A percentile compares a stretch with the other conserved stretches of the same genome.
phyloP scores from a whole-genome alignment of 1,140 invertebrate species.

The Drosophila neocordata region DNA sequence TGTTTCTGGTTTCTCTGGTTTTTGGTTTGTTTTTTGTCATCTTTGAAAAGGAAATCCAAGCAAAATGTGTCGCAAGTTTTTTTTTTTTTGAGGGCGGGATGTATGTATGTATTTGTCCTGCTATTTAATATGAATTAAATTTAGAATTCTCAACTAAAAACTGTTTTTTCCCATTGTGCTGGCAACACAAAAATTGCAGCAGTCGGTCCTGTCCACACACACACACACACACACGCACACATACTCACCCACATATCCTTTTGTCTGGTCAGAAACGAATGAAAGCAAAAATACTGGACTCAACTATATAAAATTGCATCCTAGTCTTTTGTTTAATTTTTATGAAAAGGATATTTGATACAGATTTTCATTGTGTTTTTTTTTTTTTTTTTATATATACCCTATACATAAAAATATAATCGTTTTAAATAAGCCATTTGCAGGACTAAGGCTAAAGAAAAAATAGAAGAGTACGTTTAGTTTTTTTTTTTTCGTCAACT shows the following conservation, averaged over 20 bases:
- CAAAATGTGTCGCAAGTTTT: background rate
- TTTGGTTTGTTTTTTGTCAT: background rate
- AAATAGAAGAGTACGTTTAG: too few species aligned
- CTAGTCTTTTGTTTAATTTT: slow-evolving; percentile 30
- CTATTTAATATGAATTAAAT: slow-evolving; percentile 76
- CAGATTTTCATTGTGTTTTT: slow-evolving; percentile 16
- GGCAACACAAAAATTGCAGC: slow-evolving; percentile 19
- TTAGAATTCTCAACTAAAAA: slow-evolving; percentile 59
- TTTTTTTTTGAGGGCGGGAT: background rate
- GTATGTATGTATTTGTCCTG: slow-evolving; percentile 52
- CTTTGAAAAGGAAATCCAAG: background rate
- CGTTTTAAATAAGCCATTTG: background rate
- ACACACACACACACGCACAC: background rate
- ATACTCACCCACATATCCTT: background rate
- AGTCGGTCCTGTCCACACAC: slow-evolving; percentile 14
- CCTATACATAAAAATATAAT: background rate
- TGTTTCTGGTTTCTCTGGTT: background rate
- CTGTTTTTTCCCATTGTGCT: slow-evolving; percentile 35
- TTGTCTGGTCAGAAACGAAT: slow-evolving; percentile 23
- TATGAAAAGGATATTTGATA: slow-evolving; percentile 10
- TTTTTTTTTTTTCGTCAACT: too few species aligned
- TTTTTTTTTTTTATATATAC: slow-evolving; percentile 12
- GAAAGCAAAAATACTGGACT: slow-evolving; percentile 37
- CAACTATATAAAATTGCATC: slow-evolving; percentile 35
- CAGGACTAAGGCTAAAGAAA: too few species aligned